These are phyloP conservation scores for Graptemys geographica DNA, from an alignment of 2,797 vertebrate genomes.

Conservation along the genomic window DNA sequence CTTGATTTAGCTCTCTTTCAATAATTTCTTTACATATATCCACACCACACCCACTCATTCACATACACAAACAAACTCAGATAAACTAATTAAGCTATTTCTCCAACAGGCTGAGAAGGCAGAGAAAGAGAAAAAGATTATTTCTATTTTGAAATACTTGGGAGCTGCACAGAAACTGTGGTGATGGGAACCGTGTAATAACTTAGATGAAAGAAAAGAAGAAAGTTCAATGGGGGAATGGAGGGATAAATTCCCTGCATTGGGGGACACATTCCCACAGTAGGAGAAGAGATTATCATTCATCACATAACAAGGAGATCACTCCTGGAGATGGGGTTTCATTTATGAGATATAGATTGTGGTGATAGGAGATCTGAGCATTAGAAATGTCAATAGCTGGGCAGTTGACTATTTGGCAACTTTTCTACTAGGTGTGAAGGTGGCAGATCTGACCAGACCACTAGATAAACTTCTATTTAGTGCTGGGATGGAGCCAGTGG, in stretches of 20 bases:
- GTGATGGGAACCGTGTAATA: slow-evolving; percentile 1
- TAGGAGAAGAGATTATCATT: neutral
- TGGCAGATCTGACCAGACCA: neutral
- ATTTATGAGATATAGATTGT: neutral
- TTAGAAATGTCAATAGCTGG: neutral
- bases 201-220: slow-evolving; percentile 14
- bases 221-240: slow-evolving; percentile 11
- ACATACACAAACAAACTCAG: neutral
- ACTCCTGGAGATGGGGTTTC: neutral
- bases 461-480: neutral
- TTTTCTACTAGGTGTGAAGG: neutral
- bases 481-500: neutral
- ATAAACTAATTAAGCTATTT: slow-evolving; percentile 29
- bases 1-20: neutral
- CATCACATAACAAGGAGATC: neutral
- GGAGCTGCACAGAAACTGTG: neutral
- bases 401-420: neutral
- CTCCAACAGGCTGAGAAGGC: neutral
- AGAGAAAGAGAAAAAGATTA: neutral
- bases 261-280: neutral
- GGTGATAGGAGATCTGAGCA: neutral
- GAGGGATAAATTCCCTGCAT: neutral
- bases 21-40: slow-evolving; percentile 27
- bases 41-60: neutral
- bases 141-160: slow-evolving; percentile 13